A percentile compares a stretch with the other conserved stretches of the same genome.
These are phyloP conservation scores for Butorides virescens DNA, from an alignment of 2,113 vertebrate species.

Conservation along the genomic window DNA sequence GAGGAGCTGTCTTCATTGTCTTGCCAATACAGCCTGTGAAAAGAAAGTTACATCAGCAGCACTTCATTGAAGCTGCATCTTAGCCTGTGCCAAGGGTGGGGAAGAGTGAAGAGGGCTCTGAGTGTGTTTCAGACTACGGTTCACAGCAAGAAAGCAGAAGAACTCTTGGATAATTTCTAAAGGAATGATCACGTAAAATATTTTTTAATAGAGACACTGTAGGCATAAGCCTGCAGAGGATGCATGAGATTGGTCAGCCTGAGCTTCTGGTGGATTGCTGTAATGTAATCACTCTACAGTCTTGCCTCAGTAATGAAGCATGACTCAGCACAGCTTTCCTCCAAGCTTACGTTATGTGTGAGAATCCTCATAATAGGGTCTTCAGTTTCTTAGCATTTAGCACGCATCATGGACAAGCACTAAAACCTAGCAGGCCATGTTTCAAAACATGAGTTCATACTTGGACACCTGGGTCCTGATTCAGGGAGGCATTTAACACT, in stretches of 20 bases:
- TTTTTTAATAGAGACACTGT: background rate
- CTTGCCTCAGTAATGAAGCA: background rate
- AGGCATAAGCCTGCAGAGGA: background rate
- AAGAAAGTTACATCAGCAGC: background rate
- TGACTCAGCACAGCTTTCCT: background rate
- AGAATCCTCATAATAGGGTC: background rate
- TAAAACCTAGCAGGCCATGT: background rate
- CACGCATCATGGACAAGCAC: background rate
- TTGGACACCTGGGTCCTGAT: background rate
- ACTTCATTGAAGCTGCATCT: background rate
- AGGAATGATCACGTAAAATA: background rate
- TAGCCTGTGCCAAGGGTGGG: background rate
- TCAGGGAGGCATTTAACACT: background rate
- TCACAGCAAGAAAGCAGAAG: background rate
- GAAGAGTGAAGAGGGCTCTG: background rate
- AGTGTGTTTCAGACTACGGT: background rate
- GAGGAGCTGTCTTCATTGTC: background rate
- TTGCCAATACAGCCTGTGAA: background rate
- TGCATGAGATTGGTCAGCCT: background rate
- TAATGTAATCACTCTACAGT: background rate
- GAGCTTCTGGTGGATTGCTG: background rate
- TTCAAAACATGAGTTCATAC: background rate
- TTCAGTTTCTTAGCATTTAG: background rate
- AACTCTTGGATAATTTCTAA: background rate
- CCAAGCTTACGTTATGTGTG: fast-evolving